Evolutionary conservation across 2,888 invertebrate species (phyloP).

Genomic region (Synergus umbraculus): DNA sequence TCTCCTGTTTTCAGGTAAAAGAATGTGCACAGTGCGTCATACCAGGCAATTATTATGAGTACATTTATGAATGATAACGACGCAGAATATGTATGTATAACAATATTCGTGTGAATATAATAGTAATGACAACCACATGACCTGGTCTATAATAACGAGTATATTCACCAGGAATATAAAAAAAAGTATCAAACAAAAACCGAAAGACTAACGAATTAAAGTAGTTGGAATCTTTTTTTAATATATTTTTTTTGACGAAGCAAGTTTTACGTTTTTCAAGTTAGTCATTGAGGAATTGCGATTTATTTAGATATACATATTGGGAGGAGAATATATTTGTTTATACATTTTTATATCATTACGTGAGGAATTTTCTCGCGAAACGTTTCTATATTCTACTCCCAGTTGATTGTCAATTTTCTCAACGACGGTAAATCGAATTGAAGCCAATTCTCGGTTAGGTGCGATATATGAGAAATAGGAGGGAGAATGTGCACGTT

Average conservation of each 20-base stretch:
- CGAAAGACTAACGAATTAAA: not conserved
- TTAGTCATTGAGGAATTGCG: not conserved
- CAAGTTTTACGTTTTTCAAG: not conserved
- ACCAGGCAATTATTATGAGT: not conserved
- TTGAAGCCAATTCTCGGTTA: conserved; percentile 19
- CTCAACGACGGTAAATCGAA: conserved; percentile 18
- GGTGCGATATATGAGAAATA: conserved; percentile 18
- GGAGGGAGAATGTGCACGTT: not conserved
- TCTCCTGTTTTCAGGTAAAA: conserved; percentile 1
- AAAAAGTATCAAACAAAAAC: not conserved
- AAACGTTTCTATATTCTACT: not conserved
- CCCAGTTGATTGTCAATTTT: conserved; percentile 25
- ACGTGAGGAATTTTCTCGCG: conserved; percentile 3
- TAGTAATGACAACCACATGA: not conserved
- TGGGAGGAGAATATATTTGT: not conserved
- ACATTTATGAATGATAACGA: conserved; percentile 3
- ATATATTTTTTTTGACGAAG: not conserved
- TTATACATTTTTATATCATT: not conserved
- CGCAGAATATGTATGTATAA: not conserved
- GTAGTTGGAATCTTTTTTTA: not conserved
- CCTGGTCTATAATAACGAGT: not conserved
- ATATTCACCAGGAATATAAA: not conserved
- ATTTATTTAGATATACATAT: not conserved
- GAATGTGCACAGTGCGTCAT: conserved; percentile 7
- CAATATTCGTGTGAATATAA: not conserved